Evolutionary conservation across 2,113 vertebrate genomes (phyloP).

Genomic region (Oncorhynchus kisutch): DNA sequence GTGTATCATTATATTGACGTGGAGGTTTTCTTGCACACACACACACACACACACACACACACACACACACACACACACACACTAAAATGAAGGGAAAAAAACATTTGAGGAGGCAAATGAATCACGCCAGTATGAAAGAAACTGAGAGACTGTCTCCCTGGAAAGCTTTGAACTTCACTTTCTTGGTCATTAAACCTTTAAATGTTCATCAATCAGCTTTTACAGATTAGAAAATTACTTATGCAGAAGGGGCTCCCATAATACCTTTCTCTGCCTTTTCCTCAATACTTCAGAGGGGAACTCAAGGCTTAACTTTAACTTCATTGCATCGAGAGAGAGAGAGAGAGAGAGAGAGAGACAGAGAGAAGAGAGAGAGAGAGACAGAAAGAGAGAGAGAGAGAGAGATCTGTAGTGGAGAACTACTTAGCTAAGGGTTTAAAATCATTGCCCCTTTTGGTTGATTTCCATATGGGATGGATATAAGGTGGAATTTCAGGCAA

Average conservation of each 20-base stretch:
- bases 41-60: no score
- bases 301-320: slow-evolving; percentile 43
- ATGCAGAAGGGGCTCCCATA: slow-evolving; percentile 22
- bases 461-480: not conserved
- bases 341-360: not conserved
- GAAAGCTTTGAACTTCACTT: slow-evolving; percentile 54
- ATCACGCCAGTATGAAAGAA: slow-evolving; percentile 22
- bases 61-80: no score
- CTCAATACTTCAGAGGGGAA: slow-evolving; percentile 41
- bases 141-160: slow-evolving; percentile 22
- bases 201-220: slow-evolving; percentile 55
- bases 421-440: not conserved
- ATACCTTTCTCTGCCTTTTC: slow-evolving; percentile 34
- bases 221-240: slow-evolving; percentile 58
- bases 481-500: not conserved
- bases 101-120: slow-evolving; percentile 17
- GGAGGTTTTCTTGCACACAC: not conserved
- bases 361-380: no score
- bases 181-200: slow-evolving; percentile 62
- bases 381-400: not conserved
- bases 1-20: slow-evolving; percentile 16
- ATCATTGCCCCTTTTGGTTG: not conserved
- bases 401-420: not conserved
- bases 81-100: not conserved
- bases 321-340: slow-evolving; percentile 34